Evolutionary conservation across 2,888 invertebrate genomes (phyloP).

Genomic region (Hirtodrosophila trivittata): DNA sequence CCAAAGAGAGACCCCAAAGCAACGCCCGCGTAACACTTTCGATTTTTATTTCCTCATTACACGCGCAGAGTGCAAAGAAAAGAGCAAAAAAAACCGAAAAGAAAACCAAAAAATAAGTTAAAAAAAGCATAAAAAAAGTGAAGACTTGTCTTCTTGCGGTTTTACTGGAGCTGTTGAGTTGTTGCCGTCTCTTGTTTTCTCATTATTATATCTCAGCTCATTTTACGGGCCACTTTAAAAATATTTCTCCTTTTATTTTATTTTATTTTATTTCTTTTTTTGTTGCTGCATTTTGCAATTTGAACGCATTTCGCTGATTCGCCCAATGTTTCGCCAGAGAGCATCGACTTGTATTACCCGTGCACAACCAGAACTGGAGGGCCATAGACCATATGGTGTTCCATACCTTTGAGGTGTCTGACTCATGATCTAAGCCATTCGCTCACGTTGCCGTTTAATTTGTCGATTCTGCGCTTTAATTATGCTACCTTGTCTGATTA

Average conservation of each 20-base stretch:
- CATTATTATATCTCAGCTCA: conserved; percentile 42
- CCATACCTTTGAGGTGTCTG: conserved; percentile 1
- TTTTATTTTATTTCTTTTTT: neutral
- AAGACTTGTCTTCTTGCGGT: conserved; percentile 42
- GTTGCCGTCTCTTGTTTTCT: no score
- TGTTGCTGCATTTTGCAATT: conserved; percentile 36
- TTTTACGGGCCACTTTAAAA: conserved; percentile 26
- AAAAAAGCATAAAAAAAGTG: conserved; percentile 34
- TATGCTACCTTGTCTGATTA: conserved; percentile 45
- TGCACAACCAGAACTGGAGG: neutral
- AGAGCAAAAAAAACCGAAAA: conserved; percentile 22
- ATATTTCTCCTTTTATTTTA: neutral
- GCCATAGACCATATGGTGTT: neutral
- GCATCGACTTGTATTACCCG: conserved; percentile 13
- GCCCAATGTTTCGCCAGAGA: conserved; percentile 16
- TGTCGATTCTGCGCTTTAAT: conserved; percentile 61
- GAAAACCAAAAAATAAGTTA: conserved; percentile 4
- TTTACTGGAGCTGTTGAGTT: conserved; percentile 34
- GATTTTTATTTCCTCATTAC: conserved; percentile 70
- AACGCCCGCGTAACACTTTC: conserved; percentile 74
- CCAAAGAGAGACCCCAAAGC: conserved; percentile 10
- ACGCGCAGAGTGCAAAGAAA: conserved; percentile 39
- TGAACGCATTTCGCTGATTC: conserved; percentile 41
- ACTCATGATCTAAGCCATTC: conserved; percentile 24
- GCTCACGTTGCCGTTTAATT: conserved; percentile 52